phyloP scores from a whole-genome alignment of 1,140 invertebrate genomes.

The Calephelis nemesis region DNA sequence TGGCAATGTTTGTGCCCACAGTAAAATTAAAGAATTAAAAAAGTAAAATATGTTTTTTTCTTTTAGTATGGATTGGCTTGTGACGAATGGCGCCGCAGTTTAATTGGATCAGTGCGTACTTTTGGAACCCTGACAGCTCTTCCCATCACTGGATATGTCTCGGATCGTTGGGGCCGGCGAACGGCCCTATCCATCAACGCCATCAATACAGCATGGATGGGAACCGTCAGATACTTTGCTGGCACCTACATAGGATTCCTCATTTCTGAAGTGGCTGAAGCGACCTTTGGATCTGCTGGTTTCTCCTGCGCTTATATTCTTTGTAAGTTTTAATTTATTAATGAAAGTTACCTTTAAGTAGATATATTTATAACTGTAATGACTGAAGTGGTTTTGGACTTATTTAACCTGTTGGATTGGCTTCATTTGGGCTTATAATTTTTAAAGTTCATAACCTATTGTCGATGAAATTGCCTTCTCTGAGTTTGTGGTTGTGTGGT shows the following conservation, averaged over 20 bases:
- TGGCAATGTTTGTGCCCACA: too few species aligned
- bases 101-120: conserved; percentile 37
- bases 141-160: conserved; percentile 83
- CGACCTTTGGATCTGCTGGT: conserved; percentile 72
- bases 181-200: conserved; percentile 81
- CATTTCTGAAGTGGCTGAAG: conserved; percentile 83
- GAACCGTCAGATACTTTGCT: conserved; percentile 82
- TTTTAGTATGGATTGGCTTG: conserved; percentile 38
- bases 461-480: too few species aligned
- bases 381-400: not conserved
- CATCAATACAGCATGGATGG: conserved; percentile 80
- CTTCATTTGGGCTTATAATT: too few species aligned
- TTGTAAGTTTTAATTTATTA: conserved; percentile 38
- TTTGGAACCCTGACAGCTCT: conserved; percentile 74
- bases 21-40: too few species aligned
- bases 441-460: too few species aligned
- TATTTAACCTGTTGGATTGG: too few species aligned
- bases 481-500: too few species aligned
- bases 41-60: not conserved
- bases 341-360: not conserved
- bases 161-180: conserved; percentile 83
- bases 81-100: conserved; percentile 39
- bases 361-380: not conserved
- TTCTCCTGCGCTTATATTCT: conserved; percentile 69
- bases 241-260: conserved; percentile 82